Conservation (phyloP, 2,888 invertebrate genomes). For the Incurvaria masculella region DNA sequence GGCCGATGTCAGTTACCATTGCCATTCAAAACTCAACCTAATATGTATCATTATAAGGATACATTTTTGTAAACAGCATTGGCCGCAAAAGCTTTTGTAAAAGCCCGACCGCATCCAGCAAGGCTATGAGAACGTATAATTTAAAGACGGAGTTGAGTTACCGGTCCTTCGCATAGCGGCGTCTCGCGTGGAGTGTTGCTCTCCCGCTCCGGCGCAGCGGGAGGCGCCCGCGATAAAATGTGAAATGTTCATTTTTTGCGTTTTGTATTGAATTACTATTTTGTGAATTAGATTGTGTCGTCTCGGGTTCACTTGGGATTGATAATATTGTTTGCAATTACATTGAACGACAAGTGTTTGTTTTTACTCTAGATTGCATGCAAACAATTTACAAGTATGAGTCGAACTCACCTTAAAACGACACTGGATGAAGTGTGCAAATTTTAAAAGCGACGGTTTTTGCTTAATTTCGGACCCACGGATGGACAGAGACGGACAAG, state of each 20-base stretch:
- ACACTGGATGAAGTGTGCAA: too few relatives aligned
- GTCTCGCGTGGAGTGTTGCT: slow-evolving; percentile 18
- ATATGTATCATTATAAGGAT: slow-evolving; percentile 1
- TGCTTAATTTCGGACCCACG: too few relatives aligned
- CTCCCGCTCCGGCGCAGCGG: slow-evolving; percentile 30
- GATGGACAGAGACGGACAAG: too few relatives aligned
- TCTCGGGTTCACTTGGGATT: not conserved
- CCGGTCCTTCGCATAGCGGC: slow-evolving; percentile 14
- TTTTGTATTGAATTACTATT: slow-evolving; percentile 51
- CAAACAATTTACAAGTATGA: too few relatives aligned
- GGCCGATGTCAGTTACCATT: slow-evolving; percentile 15
- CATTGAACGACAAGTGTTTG: too few relatives aligned
- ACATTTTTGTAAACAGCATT: slow-evolving; percentile 19
- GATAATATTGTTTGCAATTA: not conserved
- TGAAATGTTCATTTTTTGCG: slow-evolving; percentile 49
- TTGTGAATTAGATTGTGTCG: slow-evolving; percentile 52
- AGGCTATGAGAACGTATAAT: slow-evolving; percentile 59
- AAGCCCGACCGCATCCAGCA: slow-evolving; percentile 23
- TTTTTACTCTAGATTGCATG: too few relatives aligned
- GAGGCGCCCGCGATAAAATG: slow-evolving; percentile 30
- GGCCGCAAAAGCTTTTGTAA: not conserved
- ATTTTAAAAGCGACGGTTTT: too few relatives aligned
- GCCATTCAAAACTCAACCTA: slow-evolving; percentile 15
- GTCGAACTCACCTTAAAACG: too few relatives aligned
- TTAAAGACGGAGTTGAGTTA: slow-evolving; percentile 46